phyloP scores from a whole-genome alignment of 1,140 invertebrate species.

The Chironomus tepperi region DNA sequence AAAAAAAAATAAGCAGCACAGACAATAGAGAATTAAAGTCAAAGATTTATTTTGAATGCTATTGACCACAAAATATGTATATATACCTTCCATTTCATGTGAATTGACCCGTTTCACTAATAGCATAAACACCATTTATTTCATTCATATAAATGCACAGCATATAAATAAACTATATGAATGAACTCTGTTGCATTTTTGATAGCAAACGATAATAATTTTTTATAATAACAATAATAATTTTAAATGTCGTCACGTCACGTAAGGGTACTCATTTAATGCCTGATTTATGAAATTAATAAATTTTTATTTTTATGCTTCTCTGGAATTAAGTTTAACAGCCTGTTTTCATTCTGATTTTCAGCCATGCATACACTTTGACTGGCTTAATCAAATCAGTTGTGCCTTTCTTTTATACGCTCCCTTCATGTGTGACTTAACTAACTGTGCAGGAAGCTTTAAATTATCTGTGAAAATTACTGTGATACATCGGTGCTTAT shows the following conservation, averaged over 20 bases:
- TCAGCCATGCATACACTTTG: too few relatives aligned
- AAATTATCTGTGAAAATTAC: too few relatives aligned
- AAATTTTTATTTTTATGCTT: background rate
- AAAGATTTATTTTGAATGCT: conserved; percentile 9
- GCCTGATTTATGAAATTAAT: conserved; percentile 14
- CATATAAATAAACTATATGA: background rate
- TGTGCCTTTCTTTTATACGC: too few relatives aligned
- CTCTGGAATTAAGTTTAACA: too few relatives aligned
- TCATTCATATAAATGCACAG: too few relatives aligned
- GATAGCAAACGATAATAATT: background rate
- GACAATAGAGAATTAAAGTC: conserved; percentile 5
- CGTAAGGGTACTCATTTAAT: background rate
- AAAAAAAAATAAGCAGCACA: background rate
- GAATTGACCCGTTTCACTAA: background rate
- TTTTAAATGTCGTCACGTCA: conserved; percentile 1
- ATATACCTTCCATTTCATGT: background rate
- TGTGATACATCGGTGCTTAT: too few relatives aligned
- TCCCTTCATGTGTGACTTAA: too few relatives aligned
- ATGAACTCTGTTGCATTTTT: background rate
- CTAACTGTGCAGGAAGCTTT: too few relatives aligned
- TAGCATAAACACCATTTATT: background rate
- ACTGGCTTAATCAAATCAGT: too few relatives aligned
- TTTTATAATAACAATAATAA: background rate
- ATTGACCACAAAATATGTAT: background rate
- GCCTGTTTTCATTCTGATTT: too few relatives aligned